phyloP scores from a whole-genome alignment of 2,113 vertebrate species.

The Pongo pygmaeus region DNA sequence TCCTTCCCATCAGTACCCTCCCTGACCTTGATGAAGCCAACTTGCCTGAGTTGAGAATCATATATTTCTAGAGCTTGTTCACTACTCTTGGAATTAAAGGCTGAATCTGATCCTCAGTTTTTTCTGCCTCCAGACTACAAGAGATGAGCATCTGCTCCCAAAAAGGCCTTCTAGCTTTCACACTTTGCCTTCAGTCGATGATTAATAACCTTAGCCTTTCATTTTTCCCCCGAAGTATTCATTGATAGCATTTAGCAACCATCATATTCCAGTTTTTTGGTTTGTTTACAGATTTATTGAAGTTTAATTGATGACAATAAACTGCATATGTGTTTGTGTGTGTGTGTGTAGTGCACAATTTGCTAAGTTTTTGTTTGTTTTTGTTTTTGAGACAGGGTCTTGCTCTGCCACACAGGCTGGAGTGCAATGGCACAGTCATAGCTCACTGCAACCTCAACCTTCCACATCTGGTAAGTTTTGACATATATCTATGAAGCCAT shows the following conservation, averaged over 20 bases:
- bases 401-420: no score
- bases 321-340: neutral
- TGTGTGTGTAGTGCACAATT: no score
- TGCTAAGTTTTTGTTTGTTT: no score
- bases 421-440: no score
- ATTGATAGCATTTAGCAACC: neutral
- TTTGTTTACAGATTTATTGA: neutral
- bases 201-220: neutral
- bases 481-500: neutral
- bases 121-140: neutral
- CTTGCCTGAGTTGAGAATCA: neutral
- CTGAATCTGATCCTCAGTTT: neutral
- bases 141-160: neutral
- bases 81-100: neutral
- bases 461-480: neutral
- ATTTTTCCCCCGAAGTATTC: neutral
- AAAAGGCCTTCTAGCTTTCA: neutral
- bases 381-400: no score
- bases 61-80: neutral
- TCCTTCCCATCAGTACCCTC: neutral
- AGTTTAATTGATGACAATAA: neutral
- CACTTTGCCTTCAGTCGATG: neutral
- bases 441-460: no score
- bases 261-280: neutral
- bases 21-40: neutral